phyloP scores from a whole-genome alignment of 1,140 invertebrate species.

The Berghia stephanieae region DNA sequence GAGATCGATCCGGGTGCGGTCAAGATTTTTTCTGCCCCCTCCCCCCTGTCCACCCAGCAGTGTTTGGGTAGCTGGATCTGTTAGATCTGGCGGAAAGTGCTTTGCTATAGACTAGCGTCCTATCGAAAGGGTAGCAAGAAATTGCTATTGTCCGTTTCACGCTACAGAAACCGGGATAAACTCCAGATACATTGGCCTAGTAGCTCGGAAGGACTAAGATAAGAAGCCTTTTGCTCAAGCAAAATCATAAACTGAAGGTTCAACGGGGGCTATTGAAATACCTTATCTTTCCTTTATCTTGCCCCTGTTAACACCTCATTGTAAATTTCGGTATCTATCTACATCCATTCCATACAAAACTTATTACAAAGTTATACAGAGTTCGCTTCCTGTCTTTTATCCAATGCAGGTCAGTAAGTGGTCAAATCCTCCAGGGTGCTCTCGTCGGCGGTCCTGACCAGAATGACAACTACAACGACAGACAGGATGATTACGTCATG shows the following conservation, averaged over 20 bases:
- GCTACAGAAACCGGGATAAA: too few species aligned
- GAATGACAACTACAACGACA: conserved; percentile 60
- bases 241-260: background rate
- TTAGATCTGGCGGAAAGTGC: too few species aligned
- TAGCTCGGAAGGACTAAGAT: too few species aligned
- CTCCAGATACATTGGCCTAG: too few species aligned
- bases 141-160: too few species aligned
- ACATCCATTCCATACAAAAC: background rate
- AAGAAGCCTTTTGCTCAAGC: background rate
- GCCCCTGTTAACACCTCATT: too few species aligned
- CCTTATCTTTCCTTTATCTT: background rate
- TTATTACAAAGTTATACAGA: background rate
- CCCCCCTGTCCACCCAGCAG: too few species aligned
- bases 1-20: too few species aligned
- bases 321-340: background rate
- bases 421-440: conserved; percentile 64
- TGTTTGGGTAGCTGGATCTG: too few species aligned
- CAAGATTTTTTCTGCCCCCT: too few species aligned
- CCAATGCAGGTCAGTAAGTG: conserved; percentile 32
- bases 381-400: conserved; percentile 35
- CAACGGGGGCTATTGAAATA: background rate
- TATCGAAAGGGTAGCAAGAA: too few species aligned
- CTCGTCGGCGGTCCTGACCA: conserved; percentile 66
- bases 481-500: conserved; percentile 60
- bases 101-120: too few species aligned